Evolutionary conservation across 2,797 vertebrate species (phyloP).

Genomic region (Rhynchotus rufescens): DNA sequence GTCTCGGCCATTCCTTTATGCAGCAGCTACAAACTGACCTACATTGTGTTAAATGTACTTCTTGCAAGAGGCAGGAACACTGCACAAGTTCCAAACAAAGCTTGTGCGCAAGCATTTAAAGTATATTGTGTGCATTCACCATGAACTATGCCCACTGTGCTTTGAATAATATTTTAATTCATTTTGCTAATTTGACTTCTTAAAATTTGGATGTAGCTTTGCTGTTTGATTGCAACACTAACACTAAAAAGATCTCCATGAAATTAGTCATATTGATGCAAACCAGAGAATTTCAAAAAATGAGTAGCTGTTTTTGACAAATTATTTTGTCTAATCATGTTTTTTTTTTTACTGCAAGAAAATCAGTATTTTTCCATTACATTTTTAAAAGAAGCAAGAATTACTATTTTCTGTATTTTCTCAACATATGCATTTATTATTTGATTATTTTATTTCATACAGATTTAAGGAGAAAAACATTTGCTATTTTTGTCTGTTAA

Average conservation of each 20-base stretch:
- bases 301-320: not conserved
- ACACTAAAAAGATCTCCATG: not conserved
- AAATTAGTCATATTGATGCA: not conserved
- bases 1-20: not conserved
- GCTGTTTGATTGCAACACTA: not conserved
- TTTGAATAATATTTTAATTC: not conserved
- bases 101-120: not conserved
- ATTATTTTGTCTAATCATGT: not conserved
- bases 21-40: conserved; percentile 24
- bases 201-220: not conserved
- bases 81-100: not conserved
- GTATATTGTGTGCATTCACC: not conserved
- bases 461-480: not conserved
- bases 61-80: not conserved
- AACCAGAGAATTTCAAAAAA: not conserved
- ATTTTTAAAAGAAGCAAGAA: not conserved
- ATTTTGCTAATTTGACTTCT: not conserved
- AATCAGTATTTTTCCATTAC: not conserved
- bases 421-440: not conserved
- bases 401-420: not conserved
- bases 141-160: rapidly evolving
- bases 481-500: not conserved
- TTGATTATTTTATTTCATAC: not conserved
- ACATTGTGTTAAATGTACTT: conserved; percentile 7
- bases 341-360: not conserved